A percentile compares a stretch with the other conserved stretches of the same genome.
Evolutionary conservation across 1,140 invertebrate genomes (phyloP).

Genomic region (Stenopsyche tienmushanensis): DNA sequence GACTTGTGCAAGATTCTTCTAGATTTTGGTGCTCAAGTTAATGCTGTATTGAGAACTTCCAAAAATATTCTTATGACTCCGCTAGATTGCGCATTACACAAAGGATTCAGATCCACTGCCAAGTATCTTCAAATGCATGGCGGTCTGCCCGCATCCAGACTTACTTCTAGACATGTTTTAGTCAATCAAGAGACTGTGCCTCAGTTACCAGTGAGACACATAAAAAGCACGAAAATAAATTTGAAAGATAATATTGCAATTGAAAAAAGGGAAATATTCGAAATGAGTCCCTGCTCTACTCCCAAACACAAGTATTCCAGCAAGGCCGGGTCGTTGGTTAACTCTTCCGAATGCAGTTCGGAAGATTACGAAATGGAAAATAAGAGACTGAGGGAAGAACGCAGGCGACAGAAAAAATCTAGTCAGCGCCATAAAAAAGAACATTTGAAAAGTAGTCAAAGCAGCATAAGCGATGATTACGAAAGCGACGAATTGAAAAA

Average conservation of each 20-base stretch:
- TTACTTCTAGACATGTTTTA: conserved; percentile 55
- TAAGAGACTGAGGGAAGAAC: conserved; percentile 27
- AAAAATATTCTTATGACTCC: conserved; percentile 85
- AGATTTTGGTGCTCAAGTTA: conserved; percentile 78
- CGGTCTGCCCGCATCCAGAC: conserved; percentile 73
- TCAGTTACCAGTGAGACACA: conserved; percentile 50
- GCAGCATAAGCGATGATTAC: conserved; percentile 56
- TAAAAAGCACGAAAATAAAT: conserved; percentile 56
- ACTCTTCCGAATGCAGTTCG: conserved; percentile 35
- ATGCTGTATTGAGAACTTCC: conserved; percentile 77
- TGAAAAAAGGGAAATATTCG: conserved; percentile 55
- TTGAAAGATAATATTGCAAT: conserved; percentile 54
- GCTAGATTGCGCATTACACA: conserved; percentile 83
- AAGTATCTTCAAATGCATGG: conserved; percentile 92
- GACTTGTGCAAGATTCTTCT: conserved; percentile 89
- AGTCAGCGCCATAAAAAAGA: conserved; percentile 43
- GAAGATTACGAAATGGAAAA: conserved; percentile 39
- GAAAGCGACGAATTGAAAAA: conserved; percentile 45
- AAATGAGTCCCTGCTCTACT: conserved; percentile 43
- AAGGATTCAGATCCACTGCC: conserved; percentile 83
- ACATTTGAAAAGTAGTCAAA: conserved; percentile 46
- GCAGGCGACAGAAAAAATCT: conserved; percentile 38
- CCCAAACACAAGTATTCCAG: conserved; percentile 29
- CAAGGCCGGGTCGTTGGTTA: conserved; percentile 28
- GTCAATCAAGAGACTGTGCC: conserved; percentile 52